Base-by-base conservation (phyloP, 2,113 vertebrate genomes). In the Heterochromis multidens region DNA sequence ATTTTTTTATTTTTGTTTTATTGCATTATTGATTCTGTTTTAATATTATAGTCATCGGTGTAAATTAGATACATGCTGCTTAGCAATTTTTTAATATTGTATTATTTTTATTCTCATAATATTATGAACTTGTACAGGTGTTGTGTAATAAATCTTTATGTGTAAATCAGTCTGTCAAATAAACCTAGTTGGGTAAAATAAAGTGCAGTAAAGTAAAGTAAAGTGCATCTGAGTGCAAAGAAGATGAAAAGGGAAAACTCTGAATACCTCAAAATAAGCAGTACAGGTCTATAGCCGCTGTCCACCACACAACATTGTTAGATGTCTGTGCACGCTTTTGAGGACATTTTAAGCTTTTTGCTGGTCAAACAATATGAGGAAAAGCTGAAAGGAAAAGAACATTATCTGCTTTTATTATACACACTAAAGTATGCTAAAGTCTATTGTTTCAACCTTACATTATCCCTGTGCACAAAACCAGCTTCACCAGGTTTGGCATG, bases 371-470 rank as follows among this genome's bases (percentile, higher is more conserved):
- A 16, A 46, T 27, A 70, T 27, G 13, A 43, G 14, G n/a, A 43
- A 67, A 67, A 43, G n/a, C 5, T 43, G 40, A 67, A 67, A 40
- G 37, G 31, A 33, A 33, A 3, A 33, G 31, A 5, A 33, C 31
- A 3, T 33, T 33, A 33, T 33, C 31, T 33, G 31, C 37, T 37
- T 37, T 37, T 9, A 37, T 37, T 37, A 37, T 65, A 40, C 21
- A 65, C 62, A 40, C 0, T 65, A 25, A 40, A 40, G 35, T 0
- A 43, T 25, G 13, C 7, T 25, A 43, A 21, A 2, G 0, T 19
- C 37, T 4, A 6, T 27, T 27, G 23, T 40, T 70, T 70, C 37
- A 70, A 1, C 40, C 23, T 49, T 27, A 70, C 23, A 3, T 46
- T 23, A 29, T 3, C 40, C 23, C 37, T 0, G 0, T 8, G 6